phyloP scores from a whole-genome alignment of 2,797 vertebrate species.

The Bovichtus variegatus region DNA sequence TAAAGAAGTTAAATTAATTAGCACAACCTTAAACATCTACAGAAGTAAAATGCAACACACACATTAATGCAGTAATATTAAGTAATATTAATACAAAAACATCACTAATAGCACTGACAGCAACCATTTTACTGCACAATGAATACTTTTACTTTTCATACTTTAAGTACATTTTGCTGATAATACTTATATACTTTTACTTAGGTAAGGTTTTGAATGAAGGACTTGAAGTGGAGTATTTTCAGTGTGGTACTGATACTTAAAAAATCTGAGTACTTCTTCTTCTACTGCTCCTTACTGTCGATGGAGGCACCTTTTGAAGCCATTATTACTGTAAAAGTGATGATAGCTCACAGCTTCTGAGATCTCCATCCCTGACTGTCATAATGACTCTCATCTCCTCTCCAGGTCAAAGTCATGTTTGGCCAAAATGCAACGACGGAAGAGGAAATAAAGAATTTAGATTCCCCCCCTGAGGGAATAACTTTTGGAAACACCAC shows the following conservation, averaged over 20 bases:
- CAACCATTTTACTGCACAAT: neutral
- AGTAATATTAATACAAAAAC: neutral
- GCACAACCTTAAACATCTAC: neutral
- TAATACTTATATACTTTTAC: too few species aligned
- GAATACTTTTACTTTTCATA: too few species aligned
- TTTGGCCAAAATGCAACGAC: neutral
- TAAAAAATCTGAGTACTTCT: too few species aligned
- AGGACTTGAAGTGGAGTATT: too few species aligned
- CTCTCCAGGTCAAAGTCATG: neutral
- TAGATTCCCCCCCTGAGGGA: slow-evolving; percentile 4
- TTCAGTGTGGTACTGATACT: too few species aligned
- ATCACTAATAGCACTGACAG: neutral
- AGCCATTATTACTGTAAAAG: neutral
- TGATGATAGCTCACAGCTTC: neutral
- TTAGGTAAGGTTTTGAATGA: too few species aligned
- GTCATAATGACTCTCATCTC: neutral
- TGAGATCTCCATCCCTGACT: neutral
- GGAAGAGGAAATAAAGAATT: rapidly evolving
- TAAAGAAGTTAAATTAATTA: neutral
- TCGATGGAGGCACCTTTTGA: neutral
- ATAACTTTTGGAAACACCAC: slow-evolving; percentile 47
- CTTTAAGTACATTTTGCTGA: too few species aligned
- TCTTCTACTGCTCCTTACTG: neutral
- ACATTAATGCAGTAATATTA: neutral
- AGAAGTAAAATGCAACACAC: neutral